Evolutionary conservation across 1,140 invertebrate genomes (phyloP).

Genomic region (Drosophila sturtevanti): DNA sequence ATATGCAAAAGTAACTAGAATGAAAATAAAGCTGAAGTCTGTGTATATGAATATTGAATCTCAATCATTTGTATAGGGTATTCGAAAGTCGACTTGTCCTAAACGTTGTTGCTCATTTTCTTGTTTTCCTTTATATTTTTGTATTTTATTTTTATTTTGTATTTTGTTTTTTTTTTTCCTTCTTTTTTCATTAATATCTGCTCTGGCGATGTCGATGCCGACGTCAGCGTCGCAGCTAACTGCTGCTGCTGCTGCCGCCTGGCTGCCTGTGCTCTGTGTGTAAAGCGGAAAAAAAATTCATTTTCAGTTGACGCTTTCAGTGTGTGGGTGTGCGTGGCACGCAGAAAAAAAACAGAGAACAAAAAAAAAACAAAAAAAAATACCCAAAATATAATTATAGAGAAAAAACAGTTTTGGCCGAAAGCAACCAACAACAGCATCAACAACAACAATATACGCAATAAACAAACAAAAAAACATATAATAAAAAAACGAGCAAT

Average conservation of each 20-base stretch:
- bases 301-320: slow-evolving; percentile 74
- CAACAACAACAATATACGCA: slow-evolving; percentile 23
- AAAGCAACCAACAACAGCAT: slow-evolving; percentile 41
- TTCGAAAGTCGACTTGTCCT: slow-evolving; percentile 28
- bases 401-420: slow-evolving; percentile 36
- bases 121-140: slow-evolving; percentile 68
- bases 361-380: slow-evolving; percentile 27
- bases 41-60: background rate
- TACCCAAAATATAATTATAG: slow-evolving; percentile 20
- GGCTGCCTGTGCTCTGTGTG: slow-evolving; percentile 68
- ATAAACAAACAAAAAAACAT: slow-evolving; percentile 59
- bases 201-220: slow-evolving; percentile 53
- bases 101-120: slow-evolving; percentile 52
- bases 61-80: slow-evolving; percentile 34
- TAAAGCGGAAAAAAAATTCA: slow-evolving; percentile 69
- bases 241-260: slow-evolving; percentile 24
- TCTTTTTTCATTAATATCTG: slow-evolving; percentile 76
- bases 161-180: slow-evolving; percentile 35
- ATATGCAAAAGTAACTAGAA: too few species aligned
- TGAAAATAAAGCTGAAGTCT: too few species aligned
- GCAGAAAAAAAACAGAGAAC: slow-evolving; percentile 49
- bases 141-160: slow-evolving; percentile 51
- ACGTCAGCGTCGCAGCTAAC: slow-evolving; percentile 36
- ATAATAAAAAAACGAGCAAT: background rate
- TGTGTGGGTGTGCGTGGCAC: slow-evolving; percentile 70